Conservation (phyloP, 2,797 vertebrate genomes). For the Helicolenus hilgendorfi region DNA sequence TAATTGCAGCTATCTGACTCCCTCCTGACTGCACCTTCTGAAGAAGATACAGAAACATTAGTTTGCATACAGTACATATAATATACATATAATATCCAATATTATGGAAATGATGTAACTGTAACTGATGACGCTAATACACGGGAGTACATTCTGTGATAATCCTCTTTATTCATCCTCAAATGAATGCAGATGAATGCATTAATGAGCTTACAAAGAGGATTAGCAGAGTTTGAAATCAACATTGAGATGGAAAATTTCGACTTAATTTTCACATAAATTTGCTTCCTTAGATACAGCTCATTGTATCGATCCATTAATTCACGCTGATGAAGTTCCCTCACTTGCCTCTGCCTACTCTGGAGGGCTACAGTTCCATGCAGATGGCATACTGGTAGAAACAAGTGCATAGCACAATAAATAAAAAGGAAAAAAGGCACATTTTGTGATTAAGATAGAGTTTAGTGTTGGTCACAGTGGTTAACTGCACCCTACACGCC, state of each 20-base stretch:
- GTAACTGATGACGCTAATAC: not conserved
- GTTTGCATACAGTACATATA: not conserved
- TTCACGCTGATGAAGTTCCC: not conserved
- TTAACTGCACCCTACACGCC: not conserved
- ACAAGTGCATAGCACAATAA: not conserved
- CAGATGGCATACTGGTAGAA: not conserved
- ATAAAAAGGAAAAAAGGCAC: not conserved
- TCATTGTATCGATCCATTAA: not conserved
- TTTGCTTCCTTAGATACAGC: not conserved
- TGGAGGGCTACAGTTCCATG: not conserved
- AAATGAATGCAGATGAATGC: not conserved
- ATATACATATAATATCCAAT: not conserved
- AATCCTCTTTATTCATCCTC: not conserved
- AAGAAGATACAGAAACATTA: not conserved
- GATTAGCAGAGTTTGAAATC: conserved; percentile 3
- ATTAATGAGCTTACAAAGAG: not conserved
- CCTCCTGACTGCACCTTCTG: not conserved
- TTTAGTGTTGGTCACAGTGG: not conserved
- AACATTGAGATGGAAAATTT: not conserved
- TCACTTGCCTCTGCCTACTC: not conserved
- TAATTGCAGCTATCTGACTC: not conserved
- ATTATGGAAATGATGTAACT: not conserved
- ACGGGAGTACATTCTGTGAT: not conserved
- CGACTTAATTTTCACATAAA: not conserved
- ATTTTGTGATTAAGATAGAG: not conserved